Evolutionary conservation across 2,113 vertebrate species (phyloP), one percentile per base, ranked within the genome.

Genomic region (Telmatochromis bifrenatus): DNA sequence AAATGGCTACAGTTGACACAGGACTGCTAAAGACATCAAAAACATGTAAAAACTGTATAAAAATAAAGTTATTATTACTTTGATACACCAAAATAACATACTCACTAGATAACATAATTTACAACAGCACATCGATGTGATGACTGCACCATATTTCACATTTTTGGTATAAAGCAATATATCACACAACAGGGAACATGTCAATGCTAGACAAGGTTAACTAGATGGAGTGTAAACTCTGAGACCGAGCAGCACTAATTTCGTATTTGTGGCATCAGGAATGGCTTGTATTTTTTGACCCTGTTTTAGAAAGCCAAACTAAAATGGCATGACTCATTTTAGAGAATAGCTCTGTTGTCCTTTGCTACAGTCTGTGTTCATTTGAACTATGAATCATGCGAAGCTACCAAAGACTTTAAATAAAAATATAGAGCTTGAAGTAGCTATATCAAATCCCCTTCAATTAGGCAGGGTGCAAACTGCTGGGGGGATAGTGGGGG

Each of bases 1-100:
- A 35, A 21, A 54, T 2, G 28, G 9, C 3, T 11, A 81, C 33
- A 26, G 51, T 39, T 15, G 42, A 28, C 70, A 56, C 21, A 42
- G 19, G 35, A 21, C 56, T 95, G 97, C 96, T 97, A 96, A 95
- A 97, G 94, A 97, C 97, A 96, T 84, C 31, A 55, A 88, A 89
- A 90, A 88, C 84, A 94, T 82, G 82, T 91, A 83, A 83, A 91
- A 93, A 93, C 47, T 13, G 89, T 93, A 94, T 80, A 94, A 95
- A 96, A 95, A 97, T 97, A 96, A 96, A 96, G 96, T 95, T 96
- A 95, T 94, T 90, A 88, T 92, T 88, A 84, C 56, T 85, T 51
- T 80, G 85, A 86, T 86, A 58, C 86, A 85, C 65, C 47, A 86
- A 87, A 90, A 73, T 80, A 81, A 79, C 33, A 3, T 13, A 87